Conservation (phyloP, 2,888 invertebrate genomes). For the Rutpela maculata region DNA sequence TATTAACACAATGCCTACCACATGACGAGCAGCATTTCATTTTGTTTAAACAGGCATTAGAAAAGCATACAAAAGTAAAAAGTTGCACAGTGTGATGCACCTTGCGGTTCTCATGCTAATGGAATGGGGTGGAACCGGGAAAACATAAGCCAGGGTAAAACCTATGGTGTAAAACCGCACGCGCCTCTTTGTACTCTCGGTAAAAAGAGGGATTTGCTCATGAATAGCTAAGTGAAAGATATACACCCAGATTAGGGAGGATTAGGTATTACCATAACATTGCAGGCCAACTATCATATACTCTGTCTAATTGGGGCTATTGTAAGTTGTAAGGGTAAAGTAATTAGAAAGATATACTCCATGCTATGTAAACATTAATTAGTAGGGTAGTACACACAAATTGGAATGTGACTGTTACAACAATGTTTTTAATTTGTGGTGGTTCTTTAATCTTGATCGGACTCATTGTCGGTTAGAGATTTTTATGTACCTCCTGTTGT, state of each 20-base stretch:
- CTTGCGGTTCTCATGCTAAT: constrained; percentile 68
- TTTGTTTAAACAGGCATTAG: constrained; percentile 46
- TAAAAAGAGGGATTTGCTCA: constrained; percentile 67
- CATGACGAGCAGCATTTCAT: constrained; percentile 46
- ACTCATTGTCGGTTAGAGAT: neutral
- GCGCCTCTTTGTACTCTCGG: constrained; percentile 61
- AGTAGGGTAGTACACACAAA: neutral
- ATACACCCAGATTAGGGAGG: constrained; percentile 68
- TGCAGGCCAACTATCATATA: constrained; percentile 50
- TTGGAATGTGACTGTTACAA: neutral
- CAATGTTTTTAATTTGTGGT: neutral
- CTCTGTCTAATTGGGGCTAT: constrained; percentile 52
- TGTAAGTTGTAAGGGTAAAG: constrained; percentile 46
- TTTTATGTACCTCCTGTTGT: neutral
- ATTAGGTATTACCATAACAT: constrained; percentile 68
- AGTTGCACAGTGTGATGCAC: constrained; percentile 57
- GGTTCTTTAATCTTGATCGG: neutral
- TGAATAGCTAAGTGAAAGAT: constrained; percentile 71
- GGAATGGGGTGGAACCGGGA: constrained; percentile 57
- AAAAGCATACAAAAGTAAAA: constrained; percentile 49
- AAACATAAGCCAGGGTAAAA: constrained; percentile 51
- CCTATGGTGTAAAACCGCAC: constrained; percentile 65
- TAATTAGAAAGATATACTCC: constrained; percentile 39
- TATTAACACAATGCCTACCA: constrained; percentile 46
- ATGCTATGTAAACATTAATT: constrained; percentile 40